These are phyloP conservation scores for Corvus moneduloides DNA, from an alignment of 2,113 vertebrate genomes.

Conservation along the genomic window DNA sequence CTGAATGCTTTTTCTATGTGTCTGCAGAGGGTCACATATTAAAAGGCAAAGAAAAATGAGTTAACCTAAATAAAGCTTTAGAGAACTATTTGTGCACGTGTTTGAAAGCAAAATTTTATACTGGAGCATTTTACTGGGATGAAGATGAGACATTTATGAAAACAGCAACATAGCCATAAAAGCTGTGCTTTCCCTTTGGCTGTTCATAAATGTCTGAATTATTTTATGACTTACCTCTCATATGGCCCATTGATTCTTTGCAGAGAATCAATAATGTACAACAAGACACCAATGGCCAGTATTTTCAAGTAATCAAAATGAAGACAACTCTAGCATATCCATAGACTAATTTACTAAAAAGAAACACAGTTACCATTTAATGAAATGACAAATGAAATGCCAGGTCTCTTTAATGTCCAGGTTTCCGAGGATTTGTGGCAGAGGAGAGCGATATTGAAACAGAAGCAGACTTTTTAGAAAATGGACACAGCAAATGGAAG, in stretches of 20 bases:
- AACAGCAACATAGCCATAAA: neutral
- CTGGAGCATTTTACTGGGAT: neutral
- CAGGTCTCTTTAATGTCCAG: neutral
- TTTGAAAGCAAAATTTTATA: conserved; percentile 5
- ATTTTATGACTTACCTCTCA: conserved; percentile 11
- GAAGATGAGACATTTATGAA: neutral
- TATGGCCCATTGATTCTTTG: neutral
- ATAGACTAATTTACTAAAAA: neutral
- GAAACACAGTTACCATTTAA: neutral
- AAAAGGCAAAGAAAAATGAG: conserved; percentile 13
- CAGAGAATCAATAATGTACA: neutral
- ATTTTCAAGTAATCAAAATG: neutral
- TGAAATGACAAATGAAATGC: neutral
- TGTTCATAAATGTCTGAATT: neutral
- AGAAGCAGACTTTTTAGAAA: neutral
- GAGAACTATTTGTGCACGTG: neutral
- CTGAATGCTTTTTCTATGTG: conserved; percentile 8
- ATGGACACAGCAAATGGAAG: neutral
- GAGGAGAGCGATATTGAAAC: neutral
- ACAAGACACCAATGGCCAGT: neutral
- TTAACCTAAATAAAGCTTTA: conserved; percentile 11
- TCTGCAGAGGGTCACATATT: neutral
- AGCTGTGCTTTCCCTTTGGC: neutral
- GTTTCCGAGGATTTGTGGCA: neutral
- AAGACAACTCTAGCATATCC: neutral